Conservation (phyloP, 2,797 vertebrate species). For the Tympanoctomys barrerae region DNA sequence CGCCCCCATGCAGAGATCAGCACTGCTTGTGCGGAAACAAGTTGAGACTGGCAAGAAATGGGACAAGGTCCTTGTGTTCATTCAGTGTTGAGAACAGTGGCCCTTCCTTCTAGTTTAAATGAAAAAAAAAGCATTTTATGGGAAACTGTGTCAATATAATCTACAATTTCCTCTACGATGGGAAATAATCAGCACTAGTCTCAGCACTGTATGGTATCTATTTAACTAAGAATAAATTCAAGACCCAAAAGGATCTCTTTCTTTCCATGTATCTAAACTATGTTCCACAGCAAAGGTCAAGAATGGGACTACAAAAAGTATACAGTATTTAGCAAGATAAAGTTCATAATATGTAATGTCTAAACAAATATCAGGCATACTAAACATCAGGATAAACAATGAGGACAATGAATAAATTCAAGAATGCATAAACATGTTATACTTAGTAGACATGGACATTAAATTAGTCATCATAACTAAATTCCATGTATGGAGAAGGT, state of each 20-base stretch:
- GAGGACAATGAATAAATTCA: neutral
- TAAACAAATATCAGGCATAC: neutral
- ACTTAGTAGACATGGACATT: neutral
- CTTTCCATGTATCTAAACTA: neutral
- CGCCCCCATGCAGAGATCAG: neutral
- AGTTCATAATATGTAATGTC: neutral
- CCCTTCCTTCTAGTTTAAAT: neutral
- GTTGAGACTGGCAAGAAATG: accelerated
- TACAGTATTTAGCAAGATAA: neutral
- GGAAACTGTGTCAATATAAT: neutral
- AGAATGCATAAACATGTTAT: neutral
- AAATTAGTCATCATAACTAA: neutral
- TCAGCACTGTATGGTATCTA: neutral
- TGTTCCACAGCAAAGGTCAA: neutral
- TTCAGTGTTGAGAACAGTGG: neutral
- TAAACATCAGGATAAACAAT: neutral
- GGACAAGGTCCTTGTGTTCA: neutral
- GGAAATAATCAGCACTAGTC: neutral
- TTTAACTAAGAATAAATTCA: neutral
- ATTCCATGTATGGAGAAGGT: neutral
- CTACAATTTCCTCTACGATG: neutral
- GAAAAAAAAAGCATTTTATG: neutral
- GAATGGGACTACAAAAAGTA: neutral
- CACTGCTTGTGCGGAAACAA: neutral
- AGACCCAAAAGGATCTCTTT: neutral